Evolutionary conservation across 2,113 vertebrate genomes (phyloP).

Genomic region (Acinonyx jubatus): DNA sequence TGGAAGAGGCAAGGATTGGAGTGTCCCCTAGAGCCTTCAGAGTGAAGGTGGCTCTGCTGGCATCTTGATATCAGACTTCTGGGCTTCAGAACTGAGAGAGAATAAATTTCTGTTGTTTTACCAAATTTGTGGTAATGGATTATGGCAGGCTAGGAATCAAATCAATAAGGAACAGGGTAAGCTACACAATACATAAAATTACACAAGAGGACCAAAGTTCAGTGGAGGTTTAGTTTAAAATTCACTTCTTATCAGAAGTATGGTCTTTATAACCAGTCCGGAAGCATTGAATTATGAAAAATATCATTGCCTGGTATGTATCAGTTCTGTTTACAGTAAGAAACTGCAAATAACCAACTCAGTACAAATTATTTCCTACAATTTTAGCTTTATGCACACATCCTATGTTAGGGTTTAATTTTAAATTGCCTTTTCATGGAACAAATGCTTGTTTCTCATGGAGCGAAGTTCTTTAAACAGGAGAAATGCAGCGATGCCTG

Average conservation of each 20-base stretch:
- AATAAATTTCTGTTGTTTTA: background rate
- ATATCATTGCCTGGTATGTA: background rate
- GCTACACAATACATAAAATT: background rate
- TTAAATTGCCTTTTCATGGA: background rate
- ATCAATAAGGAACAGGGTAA: background rate
- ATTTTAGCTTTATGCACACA: background rate
- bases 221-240: background rate
- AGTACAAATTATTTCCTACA: background rate
- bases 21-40: background rate
- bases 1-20: no score
- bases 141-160: background rate
- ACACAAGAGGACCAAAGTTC: background rate
- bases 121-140: background rate
- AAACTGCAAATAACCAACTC: background rate
- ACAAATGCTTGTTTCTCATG: background rate
- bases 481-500: background rate
- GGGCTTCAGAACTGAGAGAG: background rate
- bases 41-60: background rate
- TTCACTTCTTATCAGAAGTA: background rate
- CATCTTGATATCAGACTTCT: background rate
- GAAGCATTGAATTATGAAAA: slow-evolving; percentile 1
- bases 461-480: background rate
- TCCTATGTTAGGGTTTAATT: background rate
- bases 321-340: background rate
- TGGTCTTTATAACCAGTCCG: background rate